A percentile compares a stretch with the other conserved stretches of the same genome.
Conservation (phyloP, 2,797 vertebrate species). For the Sebastes oblongus region DNA sequence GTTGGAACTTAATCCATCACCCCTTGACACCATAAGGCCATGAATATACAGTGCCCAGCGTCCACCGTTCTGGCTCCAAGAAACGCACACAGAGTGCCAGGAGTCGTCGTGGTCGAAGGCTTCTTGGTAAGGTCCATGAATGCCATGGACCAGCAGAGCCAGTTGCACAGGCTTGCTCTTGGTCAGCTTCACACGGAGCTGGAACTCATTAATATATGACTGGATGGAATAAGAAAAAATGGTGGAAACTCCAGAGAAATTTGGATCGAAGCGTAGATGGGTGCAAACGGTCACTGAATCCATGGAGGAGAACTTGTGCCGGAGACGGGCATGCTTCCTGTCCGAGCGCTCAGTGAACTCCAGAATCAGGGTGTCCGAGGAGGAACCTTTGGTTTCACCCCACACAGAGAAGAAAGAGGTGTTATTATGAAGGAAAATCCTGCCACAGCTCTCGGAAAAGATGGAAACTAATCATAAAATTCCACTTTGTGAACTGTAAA, state of each 20-base stretch:
- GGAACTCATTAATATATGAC: constrained; percentile 78
- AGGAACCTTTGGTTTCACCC: constrained; percentile 56
- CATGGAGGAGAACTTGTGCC: constrained; percentile 75
- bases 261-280: constrained; percentile 66
- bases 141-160: constrained; percentile 75
- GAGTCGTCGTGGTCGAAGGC: constrained; percentile 71
- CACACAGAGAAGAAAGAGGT: constrained; percentile 23
- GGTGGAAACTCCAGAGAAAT: constrained; percentile 72
- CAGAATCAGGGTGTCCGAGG: constrained; percentile 63
- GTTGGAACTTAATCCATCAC: constrained; percentile 51
- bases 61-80: constrained; percentile 73
- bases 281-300: constrained; percentile 75
- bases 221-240: constrained; percentile 81
- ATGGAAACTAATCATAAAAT: constrained; percentile 34
- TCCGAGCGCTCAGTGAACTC: constrained; percentile 70
- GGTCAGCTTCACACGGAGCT: constrained; percentile 75
- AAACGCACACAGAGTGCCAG: constrained; percentile 81
- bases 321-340: constrained; percentile 68
- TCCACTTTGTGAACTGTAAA: constrained; percentile 46
- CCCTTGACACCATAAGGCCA: constrained; percentile 42
- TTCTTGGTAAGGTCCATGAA: constrained; percentile 60
- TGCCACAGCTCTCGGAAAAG: constrained; percentile 28
- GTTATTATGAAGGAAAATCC: constrained; percentile 15
- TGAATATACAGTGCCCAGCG: constrained; percentile 72
- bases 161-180: constrained; percentile 68